Evolutionary conservation across 92 coral and sea anemone genomes (phyloP).

Genomic region (Zoanthus sansibaricus): DNA sequence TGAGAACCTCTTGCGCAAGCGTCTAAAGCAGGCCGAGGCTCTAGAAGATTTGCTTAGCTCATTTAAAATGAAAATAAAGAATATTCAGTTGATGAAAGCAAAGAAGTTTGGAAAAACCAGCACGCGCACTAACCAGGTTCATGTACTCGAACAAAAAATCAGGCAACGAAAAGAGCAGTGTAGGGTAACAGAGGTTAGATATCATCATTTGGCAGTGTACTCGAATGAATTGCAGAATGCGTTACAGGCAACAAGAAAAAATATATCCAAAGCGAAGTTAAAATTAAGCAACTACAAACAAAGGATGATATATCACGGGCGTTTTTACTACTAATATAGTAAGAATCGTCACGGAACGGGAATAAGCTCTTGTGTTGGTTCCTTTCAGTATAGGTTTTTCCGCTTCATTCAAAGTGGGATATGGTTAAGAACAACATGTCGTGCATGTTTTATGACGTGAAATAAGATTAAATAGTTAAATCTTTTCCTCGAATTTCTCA

Average conservation of each 20-base stretch:
- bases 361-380: background rate
- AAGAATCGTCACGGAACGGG: background rate
- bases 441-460: too few species aligned
- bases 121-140: constrained; percentile 59
- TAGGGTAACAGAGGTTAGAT: constrained; percentile 73
- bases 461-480: too few species aligned
- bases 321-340: constrained; percentile 1
- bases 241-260: constrained; percentile 54
- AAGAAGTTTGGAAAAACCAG: constrained; percentile 51
- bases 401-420: too few species aligned
- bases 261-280: constrained; percentile 52
- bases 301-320: constrained; percentile 45
- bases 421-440: too few species aligned
- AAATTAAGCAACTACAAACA: constrained; percentile 66
- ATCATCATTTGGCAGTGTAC: constrained; percentile 78
- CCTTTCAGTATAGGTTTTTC: too few species aligned
- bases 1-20: constrained; percentile 68
- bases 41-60: constrained; percentile 74
- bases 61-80: constrained; percentile 70
- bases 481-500: too few species aligned
- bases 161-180: constrained; percentile 63
- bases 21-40: constrained; percentile 63
- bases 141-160: constrained; percentile 66
- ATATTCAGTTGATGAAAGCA: constrained; percentile 41
- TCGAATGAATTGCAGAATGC: constrained; percentile 74